Evolutionary conservation across 2,888 invertebrate genomes (phyloP).

Genomic region (Trachelus iudaicus): DNA sequence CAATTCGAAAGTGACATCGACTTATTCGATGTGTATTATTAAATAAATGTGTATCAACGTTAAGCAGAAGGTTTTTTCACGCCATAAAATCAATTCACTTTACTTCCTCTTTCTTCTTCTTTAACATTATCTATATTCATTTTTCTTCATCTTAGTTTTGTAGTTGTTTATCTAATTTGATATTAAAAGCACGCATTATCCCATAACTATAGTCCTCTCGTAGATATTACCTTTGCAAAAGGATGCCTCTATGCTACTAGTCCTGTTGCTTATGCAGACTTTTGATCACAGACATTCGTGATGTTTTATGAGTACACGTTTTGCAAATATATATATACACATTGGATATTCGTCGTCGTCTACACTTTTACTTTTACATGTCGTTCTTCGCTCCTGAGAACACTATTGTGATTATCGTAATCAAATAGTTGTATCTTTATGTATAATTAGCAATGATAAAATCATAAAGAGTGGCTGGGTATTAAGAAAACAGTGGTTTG

Average conservation of each 20-base stretch:
- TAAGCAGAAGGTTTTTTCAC: not conserved
- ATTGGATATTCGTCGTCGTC: no score
- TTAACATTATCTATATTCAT: not conserved
- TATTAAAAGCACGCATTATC: not conserved
- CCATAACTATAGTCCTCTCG: not conserved
- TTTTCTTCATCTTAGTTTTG: not conserved
- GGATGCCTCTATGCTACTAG: not conserved
- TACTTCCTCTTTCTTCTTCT: not conserved
- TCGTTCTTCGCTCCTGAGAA: not conserved
- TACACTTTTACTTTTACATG: not conserved
- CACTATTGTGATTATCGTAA: not conserved
- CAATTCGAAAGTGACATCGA: constrained; percentile 9
- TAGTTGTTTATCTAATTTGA: not conserved
- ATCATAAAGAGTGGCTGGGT: no score
- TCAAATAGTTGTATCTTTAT: not conserved
- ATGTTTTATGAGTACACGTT: not conserved
- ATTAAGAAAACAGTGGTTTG: not conserved
- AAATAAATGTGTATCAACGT: constrained; percentile 16
- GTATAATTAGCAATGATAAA: no score
- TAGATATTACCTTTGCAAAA: not conserved
- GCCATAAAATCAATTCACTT: not conserved
- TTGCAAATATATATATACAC: no score
- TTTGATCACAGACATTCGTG: not conserved
- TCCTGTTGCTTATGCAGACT: not conserved
- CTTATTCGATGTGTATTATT: constrained; percentile 26